Conservation (phyloP, 2,113 vertebrate species). For the Indicator indicator region DNA sequence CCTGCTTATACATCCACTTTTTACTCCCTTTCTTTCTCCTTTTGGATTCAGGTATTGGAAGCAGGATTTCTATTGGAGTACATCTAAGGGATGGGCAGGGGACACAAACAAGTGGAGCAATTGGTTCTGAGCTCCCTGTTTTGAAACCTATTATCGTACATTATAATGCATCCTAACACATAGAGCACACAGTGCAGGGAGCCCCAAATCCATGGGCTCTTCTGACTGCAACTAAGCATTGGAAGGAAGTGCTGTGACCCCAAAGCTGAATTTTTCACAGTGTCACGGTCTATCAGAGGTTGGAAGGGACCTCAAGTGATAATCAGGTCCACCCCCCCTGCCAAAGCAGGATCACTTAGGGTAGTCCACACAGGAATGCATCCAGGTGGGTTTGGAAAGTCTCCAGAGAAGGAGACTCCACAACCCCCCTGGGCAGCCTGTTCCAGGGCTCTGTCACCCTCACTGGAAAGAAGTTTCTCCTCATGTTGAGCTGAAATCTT, state of each 20-base stretch:
- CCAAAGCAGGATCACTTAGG: too few species aligned
- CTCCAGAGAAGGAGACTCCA: too few species aligned
- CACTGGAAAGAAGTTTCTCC: too few species aligned
- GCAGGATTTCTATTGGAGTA: neutral
- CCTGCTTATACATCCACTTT: neutral
- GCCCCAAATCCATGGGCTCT: neutral
- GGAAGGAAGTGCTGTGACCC: neutral
- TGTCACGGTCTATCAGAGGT: too few species aligned
- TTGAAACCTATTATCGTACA: neutral
- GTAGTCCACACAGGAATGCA: too few species aligned
- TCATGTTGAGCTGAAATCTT: too few species aligned
- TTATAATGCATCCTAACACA: neutral
- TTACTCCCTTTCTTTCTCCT: neutral
- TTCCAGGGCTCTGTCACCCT: too few species aligned
- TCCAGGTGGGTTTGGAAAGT: too few species aligned
- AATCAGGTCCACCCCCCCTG: too few species aligned
- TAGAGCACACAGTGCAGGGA: rapidly evolving
- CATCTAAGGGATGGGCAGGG: neutral
- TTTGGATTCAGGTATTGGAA: neutral
- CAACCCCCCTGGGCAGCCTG: too few species aligned
- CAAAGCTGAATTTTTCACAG: neutral
- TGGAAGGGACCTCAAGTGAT: too few species aligned
- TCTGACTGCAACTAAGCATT: neutral
- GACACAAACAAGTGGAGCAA: neutral
- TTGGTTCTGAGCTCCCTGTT: neutral